Evolutionary conservation across 2,888 invertebrate species (phyloP), one percentile per base, ranked within the genome.

Genomic region (Drosophila nr. perissopoda): DNA sequence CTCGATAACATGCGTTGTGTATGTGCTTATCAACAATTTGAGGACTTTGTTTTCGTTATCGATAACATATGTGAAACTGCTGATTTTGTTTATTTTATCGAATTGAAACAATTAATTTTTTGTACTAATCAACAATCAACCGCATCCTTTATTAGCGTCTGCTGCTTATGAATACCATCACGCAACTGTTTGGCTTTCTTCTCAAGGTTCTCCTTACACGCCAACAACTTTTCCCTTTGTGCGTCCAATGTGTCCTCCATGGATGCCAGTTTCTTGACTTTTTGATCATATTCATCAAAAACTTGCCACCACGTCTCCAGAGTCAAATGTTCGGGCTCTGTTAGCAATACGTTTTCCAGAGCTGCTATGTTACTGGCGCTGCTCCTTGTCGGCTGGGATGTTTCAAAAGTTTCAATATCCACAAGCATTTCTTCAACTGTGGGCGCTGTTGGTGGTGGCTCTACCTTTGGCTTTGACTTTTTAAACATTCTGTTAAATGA

Each of bases 261-360:
- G n/a, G 74, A 76, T 31, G 82, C 82, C 21, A 93, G 72, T 58
- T 91, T 88, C 5, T 90, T 82, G 0, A 92, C 81, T 74, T 93
- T 92, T 16, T 82, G 84, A 3, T 92, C 89, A 58, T 93, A 93
- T 29, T 88, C 88, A 65, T 93, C 93, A 58, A 93, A 93, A 1
- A 88, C 70, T 46, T 89, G 83, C 93, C 93, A 93, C 93, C 93
- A 93, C 0, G 90, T 87, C 0, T 86, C 70, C 1, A 89, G 74
- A 0, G 74, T 40, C n/a, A 90, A 33, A 11, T 76, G 74, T 27
- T 79, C 88, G 1, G 76, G 83, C 3, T 89, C 84, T 0, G 74
- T 83, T 4, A 78, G 74, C 25, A 83, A 54, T 8, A 57, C 67
- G 10, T 80, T 61, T 54, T 74, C 89, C 57, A 65, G 49, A 56